Evolutionary conservation across 2,113 vertebrate genomes (phyloP).

Genomic region (Peromyscus maniculatus): DNA sequence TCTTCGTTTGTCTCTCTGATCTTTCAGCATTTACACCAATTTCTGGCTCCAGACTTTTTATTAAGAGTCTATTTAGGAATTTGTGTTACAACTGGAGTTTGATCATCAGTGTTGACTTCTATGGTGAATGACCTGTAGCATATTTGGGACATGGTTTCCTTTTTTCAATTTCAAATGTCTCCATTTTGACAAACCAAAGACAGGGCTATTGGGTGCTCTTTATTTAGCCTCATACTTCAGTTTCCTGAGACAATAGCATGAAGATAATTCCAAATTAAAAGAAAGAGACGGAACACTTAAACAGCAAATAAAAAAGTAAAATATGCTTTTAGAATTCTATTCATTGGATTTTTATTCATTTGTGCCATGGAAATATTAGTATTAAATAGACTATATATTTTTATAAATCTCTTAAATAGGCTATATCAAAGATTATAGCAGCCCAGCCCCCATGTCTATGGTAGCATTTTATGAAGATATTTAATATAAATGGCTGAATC

Average conservation of each 20-base stretch:
- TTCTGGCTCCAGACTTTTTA: too few species aligned
- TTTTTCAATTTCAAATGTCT: neutral
- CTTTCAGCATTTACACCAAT: too few species aligned
- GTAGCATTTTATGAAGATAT: slow-evolving; percentile 73
- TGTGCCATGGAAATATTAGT: slow-evolving; percentile 64
- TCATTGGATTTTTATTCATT: slow-evolving; percentile 48
- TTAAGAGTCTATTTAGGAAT: too few species aligned
- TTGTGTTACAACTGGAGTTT: neutral
- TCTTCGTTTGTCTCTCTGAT: too few species aligned
- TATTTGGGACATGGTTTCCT: neutral
- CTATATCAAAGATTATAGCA: slow-evolving; percentile 34
- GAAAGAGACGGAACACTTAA: slow-evolving; percentile 55
- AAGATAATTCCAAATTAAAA: slow-evolving; percentile 64
- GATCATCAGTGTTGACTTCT: slow-evolving; percentile 19
- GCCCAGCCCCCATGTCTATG: slow-evolving; percentile 41
- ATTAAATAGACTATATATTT: slow-evolving; percentile 74
- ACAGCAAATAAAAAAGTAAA: slow-evolving; percentile 63
- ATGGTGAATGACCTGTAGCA: neutral
- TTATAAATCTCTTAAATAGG: slow-evolving; percentile 60
- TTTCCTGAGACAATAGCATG: slow-evolving; percentile 29
- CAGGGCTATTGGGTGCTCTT: neutral
- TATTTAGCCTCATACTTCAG: neutral
- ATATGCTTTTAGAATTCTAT: slow-evolving; percentile 58
- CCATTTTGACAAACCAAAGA: neutral
- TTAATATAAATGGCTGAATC: slow-evolving; percentile 72